These are phyloP conservation scores for Orchestes rusci DNA, from an alignment of 2,888 invertebrate species.

Conservation along the genomic window DNA sequence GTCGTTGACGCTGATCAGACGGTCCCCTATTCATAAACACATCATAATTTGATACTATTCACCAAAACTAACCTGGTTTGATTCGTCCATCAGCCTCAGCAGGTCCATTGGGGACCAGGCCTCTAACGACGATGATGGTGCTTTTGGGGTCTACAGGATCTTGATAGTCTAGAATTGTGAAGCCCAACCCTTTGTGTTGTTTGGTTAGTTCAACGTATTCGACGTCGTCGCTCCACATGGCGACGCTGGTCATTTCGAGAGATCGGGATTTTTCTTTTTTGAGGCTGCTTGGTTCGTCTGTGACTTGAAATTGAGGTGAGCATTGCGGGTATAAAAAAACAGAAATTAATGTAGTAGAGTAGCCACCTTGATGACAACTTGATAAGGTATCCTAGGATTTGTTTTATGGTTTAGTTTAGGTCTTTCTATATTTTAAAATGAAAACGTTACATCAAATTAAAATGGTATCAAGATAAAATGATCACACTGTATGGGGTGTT, in stretches of 20 bases:
- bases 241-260: slow-evolving; percentile 72
- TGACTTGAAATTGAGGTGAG: slow-evolving; percentile 5
- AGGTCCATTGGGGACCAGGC: slow-evolving; percentile 96
- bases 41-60: background rate
- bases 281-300: slow-evolving; percentile 51
- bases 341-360: background rate
- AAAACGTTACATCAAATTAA: no score
- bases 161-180: slow-evolving; percentile 96
- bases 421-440: no score
- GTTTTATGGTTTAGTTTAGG: no score
- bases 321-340: background rate
- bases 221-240: slow-evolving; percentile 94
- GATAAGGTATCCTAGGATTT: no score
- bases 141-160: slow-evolving; percentile 93
- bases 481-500: no score
- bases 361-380: no score
- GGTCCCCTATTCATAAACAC: slow-evolving; percentile 56
- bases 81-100: slow-evolving; percentile 85
- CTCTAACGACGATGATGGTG: slow-evolving; percentile 94
- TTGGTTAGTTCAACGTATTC: slow-evolving; percentile 87
- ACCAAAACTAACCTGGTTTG: slow-evolving; percentile 14
- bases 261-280: slow-evolving; percentile 79
- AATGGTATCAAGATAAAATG: no score
- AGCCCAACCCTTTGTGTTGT: slow-evolving; percentile 94
- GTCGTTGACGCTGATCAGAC: slow-evolving; percentile 87